These are phyloP conservation scores for Oscheius sp. DNA, from an alignment of 1,140 invertebrate genomes.

Conservation along the genomic window DNA sequence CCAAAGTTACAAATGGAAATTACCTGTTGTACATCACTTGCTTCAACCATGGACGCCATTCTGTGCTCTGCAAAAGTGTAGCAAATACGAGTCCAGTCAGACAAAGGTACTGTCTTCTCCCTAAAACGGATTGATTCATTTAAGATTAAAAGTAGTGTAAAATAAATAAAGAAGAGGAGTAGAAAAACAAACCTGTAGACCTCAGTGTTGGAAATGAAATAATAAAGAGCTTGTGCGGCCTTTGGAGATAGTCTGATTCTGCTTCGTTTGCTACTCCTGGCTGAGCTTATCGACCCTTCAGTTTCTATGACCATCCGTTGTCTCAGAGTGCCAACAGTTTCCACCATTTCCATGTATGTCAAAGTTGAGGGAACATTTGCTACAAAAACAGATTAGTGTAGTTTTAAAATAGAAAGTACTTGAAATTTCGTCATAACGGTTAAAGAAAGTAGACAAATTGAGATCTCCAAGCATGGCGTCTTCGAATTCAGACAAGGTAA, in stretches of 20 bases:
- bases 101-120: not conserved
- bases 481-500: not conserved
- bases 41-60: not conserved
- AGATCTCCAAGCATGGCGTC: not conserved
- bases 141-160: not conserved
- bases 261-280: not conserved
- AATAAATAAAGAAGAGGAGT: not conserved
- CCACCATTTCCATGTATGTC: not conserved
- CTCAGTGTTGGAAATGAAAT: not conserved
- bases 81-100: not conserved
- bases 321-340: not conserved
- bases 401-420: not conserved
- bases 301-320: not conserved
- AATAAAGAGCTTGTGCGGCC: conserved; percentile 4
- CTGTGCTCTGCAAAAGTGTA: conserved; percentile 10
- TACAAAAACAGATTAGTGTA: not conserved
- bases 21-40: not conserved
- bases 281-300: not conserved
- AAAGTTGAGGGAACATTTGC: not conserved
- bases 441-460: not conserved
- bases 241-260: not conserved
- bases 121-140: too few species aligned
- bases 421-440: not conserved
- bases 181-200: not conserved
- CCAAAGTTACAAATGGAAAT: not conserved